These are phyloP conservation scores for western clawed frog (Xenopus tropicalis) DNA, from an alignment of 2,113 vertebrate genomes.

Conservation along the genomic window UCB_Xtro_10.0 CM004449.2:56984001-56984500, in stretches of 20 bases:
- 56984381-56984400: slow-evolving; percentile 82
- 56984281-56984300: slow-evolving; percentile 90
- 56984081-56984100: slow-evolving; percentile 97
- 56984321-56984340: slow-evolving; percentile 97
- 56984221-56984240: not conserved
- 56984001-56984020: too few relatives aligned
- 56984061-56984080: slow-evolving; percentile 67
- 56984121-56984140: slow-evolving; percentile 95
- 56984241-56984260: not conserved
- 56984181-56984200: slow-evolving; percentile 92
- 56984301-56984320: slow-evolving; percentile 96
- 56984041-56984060: not conserved
- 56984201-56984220: too few relatives aligned
- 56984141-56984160: slow-evolving; percentile 94
- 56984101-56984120: slow-evolving; percentile 97
- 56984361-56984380: slow-evolving; percentile 98
- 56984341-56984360: slow-evolving; percentile 96
- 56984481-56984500: slow-evolving; percentile 55
- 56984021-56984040: not conserved
- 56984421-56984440: too few relatives aligned
- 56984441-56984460: too few relatives aligned
- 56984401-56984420: too few relatives aligned
- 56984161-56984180: slow-evolving; percentile 92
- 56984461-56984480: not conserved
- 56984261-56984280: not conserved